Evolutionary conservation across 2,888 invertebrate genomes (phyloP).

Genomic region (Sinohyriopsis cumingii): DNA sequence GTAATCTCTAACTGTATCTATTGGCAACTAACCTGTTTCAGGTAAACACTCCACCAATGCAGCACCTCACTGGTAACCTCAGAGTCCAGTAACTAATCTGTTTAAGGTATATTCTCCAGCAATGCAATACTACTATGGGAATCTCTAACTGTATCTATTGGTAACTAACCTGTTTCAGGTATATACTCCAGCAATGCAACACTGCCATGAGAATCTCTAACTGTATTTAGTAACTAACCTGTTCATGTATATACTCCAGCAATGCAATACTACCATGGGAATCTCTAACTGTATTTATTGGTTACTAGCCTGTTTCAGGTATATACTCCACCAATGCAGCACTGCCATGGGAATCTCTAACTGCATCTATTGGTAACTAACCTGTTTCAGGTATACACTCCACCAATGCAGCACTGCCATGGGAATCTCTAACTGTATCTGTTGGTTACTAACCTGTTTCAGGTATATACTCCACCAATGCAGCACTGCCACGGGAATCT

Average conservation of each 20-base stretch:
- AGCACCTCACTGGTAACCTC: conserved; percentile 57
- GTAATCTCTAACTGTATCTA: conserved; percentile 65
- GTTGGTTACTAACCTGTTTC: conserved; percentile 43
- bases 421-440: conserved; percentile 59
- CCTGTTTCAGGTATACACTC: conserved; percentile 68
- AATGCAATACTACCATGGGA: conserved; percentile 65
- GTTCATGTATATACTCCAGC: conserved; percentile 70
- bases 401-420: conserved; percentile 68
- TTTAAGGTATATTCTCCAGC: conserved; percentile 70
- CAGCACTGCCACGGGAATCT: conserved; percentile 53
- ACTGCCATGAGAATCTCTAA: conserved; percentile 57
- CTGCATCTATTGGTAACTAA: conserved; percentile 44
- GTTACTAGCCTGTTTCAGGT: conserved; percentile 61
- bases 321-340: conserved; percentile 72
- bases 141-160: conserved; percentile 59
- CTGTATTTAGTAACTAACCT: conserved; percentile 52
- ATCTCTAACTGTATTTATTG: conserved; percentile 67
- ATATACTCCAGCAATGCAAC: conserved; percentile 72
- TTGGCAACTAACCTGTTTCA: conserved; percentile 14
- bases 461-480: conserved; percentile 73
- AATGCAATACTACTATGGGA: conserved; percentile 65
- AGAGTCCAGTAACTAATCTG: conserved; percentile 47
- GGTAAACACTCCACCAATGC: conserved; percentile 73
- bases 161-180: conserved; percentile 47
- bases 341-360: conserved; percentile 57